Evolutionary conservation across 2,888 invertebrate species (phyloP).

Genomic region (Xestia sexstrigata): DNA sequence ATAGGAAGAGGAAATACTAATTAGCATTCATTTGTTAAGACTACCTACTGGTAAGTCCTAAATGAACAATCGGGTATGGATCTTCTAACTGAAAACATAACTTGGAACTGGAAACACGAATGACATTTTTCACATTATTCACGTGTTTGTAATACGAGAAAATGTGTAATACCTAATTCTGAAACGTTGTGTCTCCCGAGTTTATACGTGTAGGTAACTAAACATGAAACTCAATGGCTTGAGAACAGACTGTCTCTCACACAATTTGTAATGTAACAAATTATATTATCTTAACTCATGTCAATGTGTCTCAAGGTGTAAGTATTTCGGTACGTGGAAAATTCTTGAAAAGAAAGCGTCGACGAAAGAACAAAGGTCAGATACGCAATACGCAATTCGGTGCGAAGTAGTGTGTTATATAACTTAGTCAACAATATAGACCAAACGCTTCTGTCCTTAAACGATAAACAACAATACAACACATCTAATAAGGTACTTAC

Average conservation of each 20-base stretch:
- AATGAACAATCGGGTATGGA: background rate
- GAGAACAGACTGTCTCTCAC: slow-evolving; percentile 1
- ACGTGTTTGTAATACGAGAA: background rate
- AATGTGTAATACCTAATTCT: background rate
- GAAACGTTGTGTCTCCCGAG: background rate
- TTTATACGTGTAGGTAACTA: background rate
- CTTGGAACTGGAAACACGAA: background rate
- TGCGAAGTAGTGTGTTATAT: background rate
- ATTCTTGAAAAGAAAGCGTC: background rate
- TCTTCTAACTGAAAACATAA: background rate
- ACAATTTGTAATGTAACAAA: slow-evolving; percentile 9
- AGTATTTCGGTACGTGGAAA: background rate
- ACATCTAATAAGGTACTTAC: slow-evolving; percentile 17
- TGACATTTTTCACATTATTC: background rate
- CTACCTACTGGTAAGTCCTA: background rate
- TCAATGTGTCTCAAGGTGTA: background rate
- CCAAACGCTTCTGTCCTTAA: background rate
- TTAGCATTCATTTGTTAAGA: slow-evolving; percentile 4
- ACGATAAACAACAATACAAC: slow-evolving; percentile 21
- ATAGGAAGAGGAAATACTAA: slow-evolving; percentile 10
- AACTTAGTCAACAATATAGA: background rate
- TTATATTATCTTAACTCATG: slow-evolving; percentile 1
- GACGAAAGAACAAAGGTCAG: background rate
- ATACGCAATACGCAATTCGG: background rate
- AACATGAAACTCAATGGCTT: background rate